Percentiles rank a stretch among this genome's conserved stretches.
phyloP scores from a whole-genome alignment of 2,888 invertebrate genomes.

The Ophion slaviceki region DNA sequence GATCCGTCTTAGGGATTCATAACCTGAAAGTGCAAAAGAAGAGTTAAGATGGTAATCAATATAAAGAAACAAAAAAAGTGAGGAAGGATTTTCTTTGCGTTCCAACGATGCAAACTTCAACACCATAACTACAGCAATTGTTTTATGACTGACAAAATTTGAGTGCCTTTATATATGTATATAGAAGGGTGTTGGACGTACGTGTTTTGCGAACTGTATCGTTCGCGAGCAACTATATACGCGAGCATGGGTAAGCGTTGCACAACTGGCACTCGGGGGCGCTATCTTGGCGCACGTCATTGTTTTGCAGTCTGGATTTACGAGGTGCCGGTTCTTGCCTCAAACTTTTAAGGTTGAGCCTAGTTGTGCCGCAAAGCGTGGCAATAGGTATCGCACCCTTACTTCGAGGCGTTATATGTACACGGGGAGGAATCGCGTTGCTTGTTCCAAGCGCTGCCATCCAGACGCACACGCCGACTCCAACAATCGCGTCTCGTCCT shows the following conservation, averaged over 20 bases:
- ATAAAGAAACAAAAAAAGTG: too few relatives aligned
- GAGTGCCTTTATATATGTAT: not conserved
- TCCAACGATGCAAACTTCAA: too few relatives aligned
- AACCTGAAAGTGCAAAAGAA: too few relatives aligned
- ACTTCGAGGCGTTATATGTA: not conserved
- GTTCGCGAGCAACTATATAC: slow-evolving; percentile 1
- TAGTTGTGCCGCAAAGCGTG: slow-evolving; percentile 45
- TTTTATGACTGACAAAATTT: not conserved
- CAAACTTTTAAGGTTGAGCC: slow-evolving; percentile 70
- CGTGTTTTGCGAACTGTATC: not conserved
- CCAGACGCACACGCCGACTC: slow-evolving; percentile 17
- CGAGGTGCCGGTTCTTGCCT: slow-evolving; percentile 69
- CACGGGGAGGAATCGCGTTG: slow-evolving; percentile 39
- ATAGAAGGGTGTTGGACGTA: not conserved
- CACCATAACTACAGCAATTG: not conserved
- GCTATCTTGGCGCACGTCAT: slow-evolving; percentile 61
- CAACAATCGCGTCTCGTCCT: slow-evolving; percentile 36
- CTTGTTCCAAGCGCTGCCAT: slow-evolving; percentile 59
- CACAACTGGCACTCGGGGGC: slow-evolving; percentile 57
- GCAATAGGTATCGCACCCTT: slow-evolving; percentile 43
- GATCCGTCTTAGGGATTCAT: too few relatives aligned
- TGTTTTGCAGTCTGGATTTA: slow-evolving; percentile 71
- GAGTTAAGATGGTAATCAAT: too few relatives aligned
- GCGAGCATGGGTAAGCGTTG: slow-evolving; percentile 13
- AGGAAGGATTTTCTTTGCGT: too few relatives aligned